phyloP scores from a whole-genome alignment of 2,888 invertebrate genomes.

The Polylopha cassiicola region DNA sequence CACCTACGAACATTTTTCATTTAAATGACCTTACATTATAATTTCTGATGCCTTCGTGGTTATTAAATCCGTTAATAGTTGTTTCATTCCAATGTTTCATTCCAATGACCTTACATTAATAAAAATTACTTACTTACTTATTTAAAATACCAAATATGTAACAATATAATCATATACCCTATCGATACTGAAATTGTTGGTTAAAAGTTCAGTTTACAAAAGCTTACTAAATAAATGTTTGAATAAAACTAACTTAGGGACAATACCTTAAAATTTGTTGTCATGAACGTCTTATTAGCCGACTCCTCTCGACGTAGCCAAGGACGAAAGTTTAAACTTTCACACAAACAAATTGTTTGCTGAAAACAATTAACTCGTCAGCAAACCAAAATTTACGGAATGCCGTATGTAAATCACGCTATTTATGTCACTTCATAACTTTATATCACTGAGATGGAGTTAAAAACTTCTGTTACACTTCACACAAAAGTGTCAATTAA shows the following conservation, averaged over 20 bases:
- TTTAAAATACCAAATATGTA: too few species aligned
- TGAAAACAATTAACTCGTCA: constrained; percentile 33
- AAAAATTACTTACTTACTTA: too few species aligned
- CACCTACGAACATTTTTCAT: too few species aligned
- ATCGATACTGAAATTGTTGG: too few species aligned
- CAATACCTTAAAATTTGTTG: constrained; percentile 14
- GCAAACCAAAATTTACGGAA: constrained; percentile 36
- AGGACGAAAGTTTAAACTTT: constrained; percentile 41
- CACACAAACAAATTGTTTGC: constrained; percentile 18
- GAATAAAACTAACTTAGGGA: constrained; percentile 3
- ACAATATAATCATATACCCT: too few species aligned
- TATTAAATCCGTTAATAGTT: too few species aligned
- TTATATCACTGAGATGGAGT: constrained; percentile 33
- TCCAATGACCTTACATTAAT: too few species aligned
- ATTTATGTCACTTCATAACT: constrained; percentile 46
- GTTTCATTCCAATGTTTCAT: too few species aligned
- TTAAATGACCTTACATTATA: too few species aligned
- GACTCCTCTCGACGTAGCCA: constrained; percentile 10
- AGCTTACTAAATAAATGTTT: too few species aligned
- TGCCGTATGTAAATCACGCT: constrained; percentile 44
- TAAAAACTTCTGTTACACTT: constrained; percentile 52
- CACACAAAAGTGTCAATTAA: constrained; percentile 42
- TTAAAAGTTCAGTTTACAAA: too few species aligned
- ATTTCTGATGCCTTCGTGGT: too few species aligned
- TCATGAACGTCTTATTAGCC: constrained; percentile 15